Percentiles rank a stretch among this genome's conserved stretches.
These are phyloP conservation scores for Darevskia mixta DNA, from an alignment of 2,797 vertebrate genomes.

Conservation along the genomic window DNA sequence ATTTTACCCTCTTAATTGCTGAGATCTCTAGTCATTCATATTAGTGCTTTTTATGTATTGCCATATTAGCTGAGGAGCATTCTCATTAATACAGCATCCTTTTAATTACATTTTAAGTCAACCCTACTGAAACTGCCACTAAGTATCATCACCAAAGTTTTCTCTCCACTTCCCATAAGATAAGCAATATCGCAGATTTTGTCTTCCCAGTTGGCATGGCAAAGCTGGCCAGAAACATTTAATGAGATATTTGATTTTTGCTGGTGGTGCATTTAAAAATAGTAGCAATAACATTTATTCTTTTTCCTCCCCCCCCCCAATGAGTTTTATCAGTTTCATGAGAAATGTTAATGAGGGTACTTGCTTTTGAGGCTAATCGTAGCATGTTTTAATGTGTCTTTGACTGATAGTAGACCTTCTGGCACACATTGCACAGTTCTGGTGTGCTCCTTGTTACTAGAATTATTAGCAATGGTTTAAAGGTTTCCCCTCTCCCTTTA, in stretches of 20 bases:
- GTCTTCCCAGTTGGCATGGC: background rate
- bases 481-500: background rate
- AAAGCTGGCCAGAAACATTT: background rate
- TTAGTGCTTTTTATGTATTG: slow-evolving; percentile 12
- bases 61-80: slow-evolving; percentile 20
- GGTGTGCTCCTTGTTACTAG: slow-evolving; percentile 4
- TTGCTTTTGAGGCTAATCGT: background rate
- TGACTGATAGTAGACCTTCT: background rate
- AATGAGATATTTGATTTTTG: background rate
- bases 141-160: background rate
- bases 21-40: background rate
- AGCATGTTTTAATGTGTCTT: background rate
- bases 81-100: background rate
- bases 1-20: slow-evolving; percentile 18
- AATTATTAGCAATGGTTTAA: background rate
- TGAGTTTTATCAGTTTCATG: background rate
- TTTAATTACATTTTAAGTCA: slow-evolving; percentile 25
- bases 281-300: background rate
- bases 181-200: background rate
- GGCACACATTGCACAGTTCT: too few species aligned
- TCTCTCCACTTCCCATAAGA: background rate
- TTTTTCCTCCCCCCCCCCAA: too few species aligned
- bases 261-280: background rate
- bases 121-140: background rate
- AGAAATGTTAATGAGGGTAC: background rate